Conservation (phyloP, 2,797 vertebrate species). For the Poeciliopsis turneri region DNA sequence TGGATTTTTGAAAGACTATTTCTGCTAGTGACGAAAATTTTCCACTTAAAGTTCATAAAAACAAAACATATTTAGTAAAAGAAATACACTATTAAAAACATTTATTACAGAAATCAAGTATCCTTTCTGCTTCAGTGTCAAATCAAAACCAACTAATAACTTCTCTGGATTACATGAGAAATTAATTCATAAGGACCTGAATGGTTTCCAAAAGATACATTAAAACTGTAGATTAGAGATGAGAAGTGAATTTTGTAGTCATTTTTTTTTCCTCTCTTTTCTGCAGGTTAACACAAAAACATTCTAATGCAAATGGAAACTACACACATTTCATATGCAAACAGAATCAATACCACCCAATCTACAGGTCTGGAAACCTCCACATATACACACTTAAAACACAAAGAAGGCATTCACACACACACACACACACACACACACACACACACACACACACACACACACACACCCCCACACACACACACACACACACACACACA, state of each 20-base stretch:
- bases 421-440: slow-evolving; percentile 6
- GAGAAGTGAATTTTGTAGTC: not conserved
- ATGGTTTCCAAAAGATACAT: not conserved
- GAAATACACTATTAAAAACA: not conserved
- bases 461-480: not conserved
- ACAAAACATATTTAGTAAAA: not conserved
- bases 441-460: slow-evolving; percentile 24
- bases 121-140: not conserved
- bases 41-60: not conserved
- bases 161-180: not conserved
- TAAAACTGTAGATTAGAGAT: not conserved
- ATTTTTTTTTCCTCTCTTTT: slow-evolving; percentile 32
- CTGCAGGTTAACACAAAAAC: slow-evolving; percentile 37
- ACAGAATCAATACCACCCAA: slow-evolving; percentile 11
- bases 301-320: not conserved
- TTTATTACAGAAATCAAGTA: not conserved
- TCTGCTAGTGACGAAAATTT: not conserved
- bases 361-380: slow-evolving; percentile 8
- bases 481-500: slow-evolving; percentile 30
- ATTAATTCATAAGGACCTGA: not conserved
- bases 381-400: slow-evolving; percentile 7
- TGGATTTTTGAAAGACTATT: not conserved
- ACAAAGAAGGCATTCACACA: slow-evolving; percentile 17
- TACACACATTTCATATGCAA: slow-evolving; percentile 3
- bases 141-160: not conserved